Base-by-base conservation (phyloP, 1,140 invertebrate genomes). In the Halictus rubicundus region DNA sequence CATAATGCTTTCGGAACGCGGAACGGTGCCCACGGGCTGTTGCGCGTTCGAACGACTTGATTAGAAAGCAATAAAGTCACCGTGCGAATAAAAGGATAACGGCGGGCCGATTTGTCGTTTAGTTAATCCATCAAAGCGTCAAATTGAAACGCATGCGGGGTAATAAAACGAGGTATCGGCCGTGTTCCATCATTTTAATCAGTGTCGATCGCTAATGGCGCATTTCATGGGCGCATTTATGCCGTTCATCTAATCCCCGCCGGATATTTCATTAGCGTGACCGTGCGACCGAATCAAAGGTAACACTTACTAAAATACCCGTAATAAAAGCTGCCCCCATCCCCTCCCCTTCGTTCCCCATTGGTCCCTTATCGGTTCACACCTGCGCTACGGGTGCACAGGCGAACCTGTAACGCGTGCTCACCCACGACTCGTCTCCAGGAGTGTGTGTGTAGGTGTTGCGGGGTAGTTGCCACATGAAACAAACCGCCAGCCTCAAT, bases 241-340 rank as follows among this genome's bases (percentile, higher is more conserved):
- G 85, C 72, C 75, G 77, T 71, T 83, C 78, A 79, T 72, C 82
- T 86, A 68, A 86, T 82, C 42, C 70, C 68, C 68, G 21, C 49
- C n/a, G n/a, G 64, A 79, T 84, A 63, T 57, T 87, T 85, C 68
- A 83, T 82, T 83, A 80, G 68, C 49, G 68, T 42, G 42, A 68
- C 61, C n/a, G 57, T 37, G n/a, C 23, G 39, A 57, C 57, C 23
- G 63, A 68, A 73, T 87, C 83, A 88, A 85, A 87, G 85, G 72
- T 64, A 68, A 76, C 68, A 81, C 77, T 88, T 87, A 87, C 85
- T 83, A 83, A 85, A 88, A 87, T 68, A 60, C 59, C 81, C 59
- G 65, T 82, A 83, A 87, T 80, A 79, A 78, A 78, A 75, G 72
- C 63, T 42, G 16, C n/a, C 42, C 42, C 10, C 39, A 12, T 1